Evolutionary conservation across 2,888 invertebrate genomes (phyloP), one percentile per base, ranked within the genome.

Genomic region (Andrena marginata): DNA sequence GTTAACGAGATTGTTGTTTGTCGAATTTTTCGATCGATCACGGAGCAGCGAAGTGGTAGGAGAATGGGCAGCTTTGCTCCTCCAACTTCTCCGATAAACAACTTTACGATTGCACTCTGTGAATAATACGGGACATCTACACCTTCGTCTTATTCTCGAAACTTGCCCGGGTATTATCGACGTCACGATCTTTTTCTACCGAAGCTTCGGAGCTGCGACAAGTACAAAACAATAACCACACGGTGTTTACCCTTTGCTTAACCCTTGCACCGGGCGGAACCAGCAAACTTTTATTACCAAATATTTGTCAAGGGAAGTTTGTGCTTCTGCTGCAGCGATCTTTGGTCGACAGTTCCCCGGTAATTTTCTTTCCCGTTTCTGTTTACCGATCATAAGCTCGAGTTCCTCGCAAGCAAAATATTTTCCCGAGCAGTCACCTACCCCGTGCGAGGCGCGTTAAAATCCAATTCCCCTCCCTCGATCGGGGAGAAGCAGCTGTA

Each of bases 181-280:
- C 10, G 26, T n/a, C 51, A 2, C 42, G n/a, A 56, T 72, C 59
- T 72, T 67, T 20, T 35, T 16, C 56, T 10, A 7, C 23, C 42
- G 35, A 4, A 23, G 16, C 6, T 16, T 33, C 42, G n/a, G 5
- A 54, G 59, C 13, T 33, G 49, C 23, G 35, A 77, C 65, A 77
- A 74, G 74, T 62, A 42, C 63, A 6, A 63, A 78, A 75, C 75
- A 49, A 69, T 75, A 64, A 77, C 51, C 48, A 72, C 48, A 10
- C 20, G 60, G 13, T 65, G 49, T 70, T 77, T 67, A 48, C 48
- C 62, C 54, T 71, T 42, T 42, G 23, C 59, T 60, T 60, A 60
- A 51, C 65, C 64, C 56, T 70, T 31, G 59, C 54, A n/a, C 29
- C 42, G 42, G 16, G 3, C 31, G 23, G 29, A 35, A 71, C 60